These are phyloP conservation scores for Bellardia bayeri DNA, from an alignment of 2,888 invertebrate genomes.

Conservation along the genomic window DNA sequence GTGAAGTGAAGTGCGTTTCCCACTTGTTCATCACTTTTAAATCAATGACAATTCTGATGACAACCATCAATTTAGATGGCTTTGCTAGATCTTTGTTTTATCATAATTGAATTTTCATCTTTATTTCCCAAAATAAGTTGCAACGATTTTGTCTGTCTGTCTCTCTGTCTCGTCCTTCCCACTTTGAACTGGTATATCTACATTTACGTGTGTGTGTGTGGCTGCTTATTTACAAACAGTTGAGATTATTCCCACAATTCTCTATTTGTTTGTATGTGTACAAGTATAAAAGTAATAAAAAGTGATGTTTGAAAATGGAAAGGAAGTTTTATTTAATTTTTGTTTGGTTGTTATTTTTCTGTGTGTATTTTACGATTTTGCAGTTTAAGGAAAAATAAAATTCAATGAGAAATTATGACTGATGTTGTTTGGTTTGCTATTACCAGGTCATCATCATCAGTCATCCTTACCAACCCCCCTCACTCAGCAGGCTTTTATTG, in stretches of 20 bases:
- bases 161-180: background rate
- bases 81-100: conserved; percentile 28
- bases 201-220: conserved; percentile 1
- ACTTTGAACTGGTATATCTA: background rate
- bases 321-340: conserved; percentile 36
- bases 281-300: background rate
- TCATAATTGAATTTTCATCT: conserved; percentile 55
- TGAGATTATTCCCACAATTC: background rate
- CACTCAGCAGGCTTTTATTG: conserved; percentile 26
- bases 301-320: conserved; percentile 22
- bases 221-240: background rate
- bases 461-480: background rate
- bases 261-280: background rate
- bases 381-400: conserved; percentile 48
- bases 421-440: conserved; percentile 25
- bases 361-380: conserved; percentile 47
- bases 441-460: conserved; percentile 33
- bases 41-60: conserved; percentile 44
- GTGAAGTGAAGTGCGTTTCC: conserved; percentile 33
- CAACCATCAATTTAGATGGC: conserved; percentile 32
- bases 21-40: conserved; percentile 49
- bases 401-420: conserved; percentile 36
- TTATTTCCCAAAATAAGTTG: conserved; percentile 1
- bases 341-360: conserved; percentile 9
- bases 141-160: conserved; percentile 6